Evolutionary conservation across 2,113 vertebrate genomes (phyloP).

Genomic region (Gavia stellata): DNA sequence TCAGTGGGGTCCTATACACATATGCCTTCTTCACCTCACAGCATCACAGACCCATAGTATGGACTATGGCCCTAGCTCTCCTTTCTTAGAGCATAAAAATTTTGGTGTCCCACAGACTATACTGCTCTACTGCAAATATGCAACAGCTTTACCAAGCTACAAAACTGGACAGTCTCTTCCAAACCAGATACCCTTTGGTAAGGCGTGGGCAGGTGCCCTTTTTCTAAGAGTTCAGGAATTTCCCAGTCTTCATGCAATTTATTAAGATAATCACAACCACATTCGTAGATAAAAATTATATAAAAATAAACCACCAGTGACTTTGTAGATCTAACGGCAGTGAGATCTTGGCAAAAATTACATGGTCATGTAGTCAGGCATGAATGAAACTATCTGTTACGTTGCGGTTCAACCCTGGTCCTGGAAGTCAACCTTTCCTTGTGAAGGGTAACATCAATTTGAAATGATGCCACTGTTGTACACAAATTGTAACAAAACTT

Average conservation of each 20-base stretch:
- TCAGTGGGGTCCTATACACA: neutral
- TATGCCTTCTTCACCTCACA: neutral
- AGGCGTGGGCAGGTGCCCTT: neutral
- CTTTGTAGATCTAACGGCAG: neutral
- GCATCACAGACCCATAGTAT: neutral
- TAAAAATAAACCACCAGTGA: neutral
- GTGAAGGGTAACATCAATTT: neutral
- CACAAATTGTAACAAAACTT: neutral
- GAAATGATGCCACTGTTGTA: neutral
- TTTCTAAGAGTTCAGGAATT: neutral
- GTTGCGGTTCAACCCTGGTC: neutral
- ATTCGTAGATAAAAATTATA: neutral
- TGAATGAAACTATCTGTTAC: neutral
- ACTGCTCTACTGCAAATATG: neutral
- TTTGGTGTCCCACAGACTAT: accelerated
- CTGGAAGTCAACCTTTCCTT: neutral
- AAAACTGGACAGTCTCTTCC: neutral
- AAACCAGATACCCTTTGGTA: neutral
- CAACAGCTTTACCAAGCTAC: neutral
- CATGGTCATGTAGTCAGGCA: accelerated
- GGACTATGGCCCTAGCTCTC: neutral
- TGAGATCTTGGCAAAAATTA: neutral
- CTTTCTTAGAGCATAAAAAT: neutral
- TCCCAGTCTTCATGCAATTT: neutral
- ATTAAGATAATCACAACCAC: too few relatives aligned